Percentiles rank a stretch among this genome's conserved stretches.
Evolutionary conservation across 2,113 vertebrate species (phyloP).

Genomic region (Hippopotamus amphibius): DNA sequence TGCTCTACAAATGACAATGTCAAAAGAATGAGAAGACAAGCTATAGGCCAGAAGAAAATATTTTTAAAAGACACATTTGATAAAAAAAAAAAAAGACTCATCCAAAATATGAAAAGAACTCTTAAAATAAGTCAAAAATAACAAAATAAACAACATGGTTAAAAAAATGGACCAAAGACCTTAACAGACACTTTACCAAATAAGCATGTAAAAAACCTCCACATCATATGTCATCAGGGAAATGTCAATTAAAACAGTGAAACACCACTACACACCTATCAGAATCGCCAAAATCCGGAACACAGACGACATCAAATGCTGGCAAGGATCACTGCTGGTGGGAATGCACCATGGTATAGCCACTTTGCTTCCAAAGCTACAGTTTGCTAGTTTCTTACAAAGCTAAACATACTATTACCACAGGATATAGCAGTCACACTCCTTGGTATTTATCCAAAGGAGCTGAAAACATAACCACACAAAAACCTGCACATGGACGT

Average conservation of each 20-base stretch:
- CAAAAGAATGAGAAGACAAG: not conserved
- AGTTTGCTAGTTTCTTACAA: not conserved
- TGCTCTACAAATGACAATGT: not conserved
- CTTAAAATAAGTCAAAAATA: not conserved
- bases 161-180: not conserved
- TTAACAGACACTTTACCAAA: not conserved
- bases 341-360: not conserved
- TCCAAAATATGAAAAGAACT: not conserved
- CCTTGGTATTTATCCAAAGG: not conserved
- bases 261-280: not conserved
- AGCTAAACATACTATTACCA: not conserved
- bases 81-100: not conserved
- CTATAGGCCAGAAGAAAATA: not conserved
- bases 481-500: not conserved
- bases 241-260: not conserved
- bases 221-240: not conserved
- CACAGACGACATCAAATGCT: not conserved
- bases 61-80: not conserved
- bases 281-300: not conserved
- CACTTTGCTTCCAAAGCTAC: not conserved
- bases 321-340: not conserved
- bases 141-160: not conserved
- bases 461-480: not conserved
- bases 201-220: not conserved
- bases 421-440: not conserved